A percentile compares a stretch with the other conserved stretches of the same genome.
phyloP scores from a whole-genome alignment of 92 coral and sea anemone species.

The Epizoanthus rinbou region DNA sequence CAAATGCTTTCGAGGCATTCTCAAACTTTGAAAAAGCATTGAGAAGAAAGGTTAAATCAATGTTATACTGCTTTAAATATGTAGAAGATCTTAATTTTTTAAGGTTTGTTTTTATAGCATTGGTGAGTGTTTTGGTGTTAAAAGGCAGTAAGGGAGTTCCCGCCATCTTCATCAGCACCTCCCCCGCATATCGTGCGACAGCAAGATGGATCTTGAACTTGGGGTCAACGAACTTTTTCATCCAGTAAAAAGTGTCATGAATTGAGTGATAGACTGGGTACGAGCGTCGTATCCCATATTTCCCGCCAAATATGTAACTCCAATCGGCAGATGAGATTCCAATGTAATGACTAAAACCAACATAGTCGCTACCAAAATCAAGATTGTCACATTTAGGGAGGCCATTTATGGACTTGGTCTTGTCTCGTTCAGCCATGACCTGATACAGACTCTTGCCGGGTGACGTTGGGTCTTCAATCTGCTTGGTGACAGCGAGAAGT shows the following conservation, averaged over 20 bases:
- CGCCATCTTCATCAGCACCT: slow-evolving; percentile 67
- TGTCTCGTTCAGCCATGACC: slow-evolving; percentile 84
- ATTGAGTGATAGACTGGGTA: slow-evolving; percentile 90
- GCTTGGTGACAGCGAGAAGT: slow-evolving; percentile 74
- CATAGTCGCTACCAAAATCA: slow-evolving; percentile 88
- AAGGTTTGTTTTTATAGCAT: slow-evolving; percentile 39
- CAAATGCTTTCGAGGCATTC: slow-evolving; percentile 55
- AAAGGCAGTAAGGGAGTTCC: slow-evolving; percentile 76
- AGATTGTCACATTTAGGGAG: slow-evolving; percentile 63
- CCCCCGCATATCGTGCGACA: slow-evolving; percentile 70
- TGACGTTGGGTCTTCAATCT: slow-evolving; percentile 80
- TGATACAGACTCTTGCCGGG: slow-evolving; percentile 74
- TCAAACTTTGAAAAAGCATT: slow-evolving; percentile 66
- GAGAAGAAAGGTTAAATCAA: slow-evolving; percentile 51
- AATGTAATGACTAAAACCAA: slow-evolving; percentile 76
- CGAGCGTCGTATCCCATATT: slow-evolving; percentile 62
- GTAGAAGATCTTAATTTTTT: slow-evolving; percentile 16
- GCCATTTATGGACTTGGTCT: slow-evolving; percentile 49
- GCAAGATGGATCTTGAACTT: slow-evolving; percentile 88
- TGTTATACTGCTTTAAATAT: slow-evolving; percentile 40
- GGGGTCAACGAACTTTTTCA: slow-evolving; percentile 88
- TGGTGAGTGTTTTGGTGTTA: slow-evolving; percentile 65
- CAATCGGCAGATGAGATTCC: slow-evolving; percentile 88
- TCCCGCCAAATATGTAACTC: slow-evolving; percentile 85
- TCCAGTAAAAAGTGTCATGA: slow-evolving; percentile 80